Base-by-base conservation (phyloP, 2,797 vertebrate species). In the Taenioides sp. region DNA sequence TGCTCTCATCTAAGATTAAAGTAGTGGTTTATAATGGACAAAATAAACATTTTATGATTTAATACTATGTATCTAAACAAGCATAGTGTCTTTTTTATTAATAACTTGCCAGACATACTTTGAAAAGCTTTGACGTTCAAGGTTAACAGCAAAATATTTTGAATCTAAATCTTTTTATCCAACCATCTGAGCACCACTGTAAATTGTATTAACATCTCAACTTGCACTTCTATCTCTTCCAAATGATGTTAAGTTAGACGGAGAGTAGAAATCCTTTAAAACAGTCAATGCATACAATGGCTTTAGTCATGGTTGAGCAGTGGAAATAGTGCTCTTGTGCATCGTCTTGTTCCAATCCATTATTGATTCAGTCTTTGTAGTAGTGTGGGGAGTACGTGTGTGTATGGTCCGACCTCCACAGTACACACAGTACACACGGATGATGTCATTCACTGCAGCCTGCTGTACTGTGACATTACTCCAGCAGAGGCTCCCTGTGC, bases 401-500 rank as follows among this genome's bases (percentile, higher is more conserved):
- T 12, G 20, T 61, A 47, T 17, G 43, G 43, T 14, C 43, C 25
- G 3, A 16, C 62, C 49, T 71, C 27, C 70, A 63, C 57, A 18
- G 5, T 47, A 47, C 43, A 47, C 43, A 17, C 43, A 47, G 43
- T 7, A 28, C 68, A 65, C 71, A 74, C 71, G 0, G 31, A 73
- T 87, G 81, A 84, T 85, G 84, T 84, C 76, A 86, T 82, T 75
- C 62, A 69, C 55, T 59, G 37, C 70, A 75, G 65, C 72, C 74
- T 59, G 50, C 59, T 73, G 50, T 68, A 61, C 58, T 78, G 59
- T 0, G 22, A 31, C 71, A 63, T 78, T 69, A 57, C 77, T 80
- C 77, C 75, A 78, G 73, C 71, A 86, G 78, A 81, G 77, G 87
- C 82, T 84, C 73, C 71, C 14, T 16, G 43, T 16, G 14, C 52